Conservation (phyloP, 2,888 invertebrate species). For the Augochlorella aurata region DNA sequence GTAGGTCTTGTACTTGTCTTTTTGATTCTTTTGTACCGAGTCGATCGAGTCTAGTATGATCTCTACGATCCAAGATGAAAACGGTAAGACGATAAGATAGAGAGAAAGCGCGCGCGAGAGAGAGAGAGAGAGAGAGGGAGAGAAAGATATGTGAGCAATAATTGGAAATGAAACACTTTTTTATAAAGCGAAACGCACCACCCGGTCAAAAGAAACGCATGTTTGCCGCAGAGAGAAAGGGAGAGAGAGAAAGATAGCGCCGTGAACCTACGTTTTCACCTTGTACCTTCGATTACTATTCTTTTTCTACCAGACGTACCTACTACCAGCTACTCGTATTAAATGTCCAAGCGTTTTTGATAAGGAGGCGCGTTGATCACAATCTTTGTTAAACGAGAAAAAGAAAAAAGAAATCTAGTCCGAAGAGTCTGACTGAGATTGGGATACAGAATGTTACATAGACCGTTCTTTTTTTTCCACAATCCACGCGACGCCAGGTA, state of each 20-base stretch:
- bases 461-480: constrained; percentile 50
- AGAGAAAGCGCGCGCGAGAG: neutral
- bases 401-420: constrained; percentile 71
- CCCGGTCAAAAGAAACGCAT: constrained; percentile 55
- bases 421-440: constrained; percentile 71
- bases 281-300: constrained; percentile 64
- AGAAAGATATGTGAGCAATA: constrained; percentile 13
- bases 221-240: constrained; percentile 22
- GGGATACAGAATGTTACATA: constrained; percentile 63
- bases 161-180: constrained; percentile 33
- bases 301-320: constrained; percentile 69
- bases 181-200: constrained; percentile 44
- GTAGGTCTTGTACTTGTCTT: constrained; percentile 43
- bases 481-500: constrained; percentile 54
- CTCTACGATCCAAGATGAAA: constrained; percentile 23
- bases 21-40: constrained; percentile 28
- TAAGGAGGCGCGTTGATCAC: constrained; percentile 65
- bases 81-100: neutral
- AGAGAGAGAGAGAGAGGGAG: neutral
- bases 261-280: constrained; percentile 60
- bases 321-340: constrained; percentile 67
- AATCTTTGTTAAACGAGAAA: constrained; percentile 56
- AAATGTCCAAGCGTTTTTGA: constrained; percentile 67
- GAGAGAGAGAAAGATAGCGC: constrained; percentile 25
- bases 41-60: constrained; percentile 37